phyloP scores from a whole-genome alignment of 2,888 invertebrate species.

The Boloria selene region DNA sequence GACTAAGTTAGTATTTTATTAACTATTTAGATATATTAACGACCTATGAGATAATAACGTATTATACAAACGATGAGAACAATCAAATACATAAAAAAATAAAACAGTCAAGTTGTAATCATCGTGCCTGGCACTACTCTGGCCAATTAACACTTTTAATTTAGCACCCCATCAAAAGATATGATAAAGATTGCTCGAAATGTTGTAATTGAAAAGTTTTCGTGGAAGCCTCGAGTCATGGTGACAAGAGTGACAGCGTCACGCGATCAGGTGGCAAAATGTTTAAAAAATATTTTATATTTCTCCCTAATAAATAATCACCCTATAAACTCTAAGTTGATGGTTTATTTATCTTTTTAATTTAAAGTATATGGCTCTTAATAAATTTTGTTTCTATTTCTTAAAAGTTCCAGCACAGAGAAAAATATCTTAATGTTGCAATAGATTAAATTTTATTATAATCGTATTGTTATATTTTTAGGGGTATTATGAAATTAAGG shows the following conservation, averaged over 20 bases:
- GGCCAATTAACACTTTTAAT: conserved; percentile 55
- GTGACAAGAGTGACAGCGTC: conserved; percentile 31
- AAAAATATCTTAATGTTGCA: too few species aligned
- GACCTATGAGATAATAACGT: too few species aligned
- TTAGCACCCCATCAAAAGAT: conserved; percentile 33
- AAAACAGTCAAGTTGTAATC: conserved; percentile 9
- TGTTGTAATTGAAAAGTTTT: conserved; percentile 38
- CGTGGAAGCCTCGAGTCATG: conserved; percentile 33
- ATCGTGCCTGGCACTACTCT: conserved; percentile 61
- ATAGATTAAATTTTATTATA: too few species aligned
- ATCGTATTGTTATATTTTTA: too few species aligned
- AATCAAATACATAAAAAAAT: not conserved
- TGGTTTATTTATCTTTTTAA: too few species aligned
- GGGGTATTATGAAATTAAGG: too few species aligned
- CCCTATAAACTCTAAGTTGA: too few species aligned
- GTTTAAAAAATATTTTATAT: not conserved
- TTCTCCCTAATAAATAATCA: not conserved
- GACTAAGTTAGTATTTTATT: too few species aligned
- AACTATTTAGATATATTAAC: not conserved
- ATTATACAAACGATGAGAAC: too few species aligned
- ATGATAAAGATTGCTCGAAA: conserved; percentile 31
- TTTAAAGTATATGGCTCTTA: too few species aligned
- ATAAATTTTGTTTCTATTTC: too few species aligned
- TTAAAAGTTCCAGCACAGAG: too few species aligned
- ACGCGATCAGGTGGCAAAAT: conserved; percentile 21